Evolutionary conservation across 2,888 invertebrate species (phyloP).

Genomic region (Platycnemis pennipes): DNA sequence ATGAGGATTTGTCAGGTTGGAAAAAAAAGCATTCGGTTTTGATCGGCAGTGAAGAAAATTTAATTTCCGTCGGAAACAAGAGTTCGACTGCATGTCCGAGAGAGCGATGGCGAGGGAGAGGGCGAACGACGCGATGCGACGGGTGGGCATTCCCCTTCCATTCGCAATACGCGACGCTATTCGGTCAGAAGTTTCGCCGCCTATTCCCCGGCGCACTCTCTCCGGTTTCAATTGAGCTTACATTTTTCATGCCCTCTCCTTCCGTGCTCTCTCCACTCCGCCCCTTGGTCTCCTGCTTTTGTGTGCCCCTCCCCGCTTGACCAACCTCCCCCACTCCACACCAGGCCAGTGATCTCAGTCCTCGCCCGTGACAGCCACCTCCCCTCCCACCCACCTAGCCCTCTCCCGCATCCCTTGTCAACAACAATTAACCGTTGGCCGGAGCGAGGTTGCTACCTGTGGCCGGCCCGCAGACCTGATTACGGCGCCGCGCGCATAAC

Average conservation of each 20-base stretch:
- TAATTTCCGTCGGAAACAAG: background rate
- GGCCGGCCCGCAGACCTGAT: conserved; percentile 30
- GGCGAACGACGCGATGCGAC: too few species aligned
- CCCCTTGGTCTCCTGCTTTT: background rate
- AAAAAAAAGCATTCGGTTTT: background rate
- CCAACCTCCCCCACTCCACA: background rate
- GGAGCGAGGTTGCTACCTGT: background rate
- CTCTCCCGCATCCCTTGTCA: conserved; percentile 10
- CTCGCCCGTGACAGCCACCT: background rate
- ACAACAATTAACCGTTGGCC: conserved; percentile 57
- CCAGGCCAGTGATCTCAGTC: background rate
- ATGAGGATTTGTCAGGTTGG: background rate
- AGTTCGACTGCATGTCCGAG: background rate
- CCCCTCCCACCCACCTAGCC: background rate
- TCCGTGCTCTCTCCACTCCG: background rate
- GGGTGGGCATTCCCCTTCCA: too few species aligned
- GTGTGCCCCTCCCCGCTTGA: background rate
- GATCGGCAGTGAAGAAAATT: background rate
- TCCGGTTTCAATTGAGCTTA: background rate
- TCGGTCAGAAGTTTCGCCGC: background rate
- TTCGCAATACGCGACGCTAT: background rate
- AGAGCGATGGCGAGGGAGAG: too few species aligned
- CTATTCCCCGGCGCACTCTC: background rate
- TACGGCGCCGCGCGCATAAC: background rate
- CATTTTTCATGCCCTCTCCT: background rate